Evolutionary conservation across 2,888 invertebrate genomes (phyloP).

Genomic region (Lepidochitona cinerea): DNA sequence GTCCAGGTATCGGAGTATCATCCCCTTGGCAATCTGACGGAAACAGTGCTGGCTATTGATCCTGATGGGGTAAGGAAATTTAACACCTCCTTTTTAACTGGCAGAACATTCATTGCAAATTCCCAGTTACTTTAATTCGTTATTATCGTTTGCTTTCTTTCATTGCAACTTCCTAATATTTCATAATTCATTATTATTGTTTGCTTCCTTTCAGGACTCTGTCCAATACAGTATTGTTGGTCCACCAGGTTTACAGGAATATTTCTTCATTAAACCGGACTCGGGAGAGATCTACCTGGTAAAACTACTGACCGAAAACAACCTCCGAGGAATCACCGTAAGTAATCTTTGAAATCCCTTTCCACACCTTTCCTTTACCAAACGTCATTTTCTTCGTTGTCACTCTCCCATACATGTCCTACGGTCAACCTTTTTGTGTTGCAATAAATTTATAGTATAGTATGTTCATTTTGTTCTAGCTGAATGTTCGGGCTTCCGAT

Average conservation of each 20-base stretch:
- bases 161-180: not conserved
- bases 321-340: not conserved
- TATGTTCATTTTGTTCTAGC: not conserved
- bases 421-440: too few species aligned
- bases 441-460: too few species aligned
- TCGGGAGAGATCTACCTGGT: constrained; percentile 76
- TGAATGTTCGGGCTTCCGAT: not conserved
- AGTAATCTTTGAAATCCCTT: too few species aligned
- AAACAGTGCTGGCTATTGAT: constrained; percentile 29
- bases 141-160: not conserved
- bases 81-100: too few species aligned
- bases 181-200: not conserved
- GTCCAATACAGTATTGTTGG: constrained; percentile 40
- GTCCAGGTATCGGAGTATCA: not conserved
- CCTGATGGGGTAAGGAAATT: constrained; percentile 43
- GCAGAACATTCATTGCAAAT: too few species aligned
- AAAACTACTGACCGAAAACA: constrained; percentile 26
- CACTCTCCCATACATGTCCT: too few species aligned
- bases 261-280: constrained; percentile 86
- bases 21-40: not conserved
- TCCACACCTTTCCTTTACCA: too few species aligned
- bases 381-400: too few species aligned
- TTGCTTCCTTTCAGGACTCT: constrained; percentile 30
- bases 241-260: constrained; percentile 74
- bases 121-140: too few species aligned